Base-by-base conservation (phyloP, 2,113 vertebrate genomes). In the Rhombomys opimus region DNA sequence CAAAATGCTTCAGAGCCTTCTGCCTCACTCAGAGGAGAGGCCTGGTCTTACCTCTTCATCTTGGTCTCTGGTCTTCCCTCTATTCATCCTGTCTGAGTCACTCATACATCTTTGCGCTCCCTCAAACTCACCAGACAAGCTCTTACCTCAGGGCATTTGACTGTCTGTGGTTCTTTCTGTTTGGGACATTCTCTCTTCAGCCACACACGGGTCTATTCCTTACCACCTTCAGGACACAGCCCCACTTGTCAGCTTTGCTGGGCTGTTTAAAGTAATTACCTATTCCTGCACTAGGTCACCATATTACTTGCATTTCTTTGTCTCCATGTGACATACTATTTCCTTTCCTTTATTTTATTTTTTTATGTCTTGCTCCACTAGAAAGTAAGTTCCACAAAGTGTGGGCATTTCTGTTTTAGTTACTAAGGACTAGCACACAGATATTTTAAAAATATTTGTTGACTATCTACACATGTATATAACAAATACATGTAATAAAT, bases 331-430 rank as follows among this genome's bases (percentile, higher is more conserved):
- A 70, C 2, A 7, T 57, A 50, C n/a, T 86, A 61, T 86, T 92
- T 82, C 61, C 70, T 86, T 92, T 82, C 61, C 70, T 63, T 93
- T 94, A 73, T 22, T 50, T 84, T 46, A 46, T 46, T 46, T 23
- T 94, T 81, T 95, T 86, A 32, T 80, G 63, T 89, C 18, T 85
- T 13, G 2, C 14, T n/a, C 73, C 10, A 76, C 50, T 80, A 76
- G 46, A 85, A 77, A 41, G 30, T 81, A 57, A 95, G n/a, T 27
- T 86, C 81, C 25, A 22, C 2, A 30, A 77, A 30, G 5, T 77
- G 86, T 82, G 25, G 77, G 38, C 61, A 63, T 23, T 84, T 92
- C 25, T 94, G n/a, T 54, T 96, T 97, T 96, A 82, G 77, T 78
- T 91, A 59, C 63, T 75, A 68, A n/a, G 13, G 61, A 30, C 52